Evolutionary conservation across 2,888 invertebrate species (phyloP).

Genomic region (Phalera bucephala): DNA sequence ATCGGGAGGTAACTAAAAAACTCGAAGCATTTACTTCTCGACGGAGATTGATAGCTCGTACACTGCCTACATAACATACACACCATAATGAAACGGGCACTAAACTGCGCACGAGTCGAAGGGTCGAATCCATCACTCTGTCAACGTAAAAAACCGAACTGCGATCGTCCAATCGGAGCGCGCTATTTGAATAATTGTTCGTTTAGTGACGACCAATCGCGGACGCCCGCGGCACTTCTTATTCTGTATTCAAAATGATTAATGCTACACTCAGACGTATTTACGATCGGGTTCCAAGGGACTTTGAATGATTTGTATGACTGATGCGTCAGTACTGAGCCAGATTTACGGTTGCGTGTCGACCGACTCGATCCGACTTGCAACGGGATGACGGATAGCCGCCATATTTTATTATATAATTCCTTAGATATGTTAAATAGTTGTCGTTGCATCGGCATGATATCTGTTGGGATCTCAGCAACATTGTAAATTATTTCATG

Average conservation of each 20-base stretch:
- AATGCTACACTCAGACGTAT: slow-evolving; percentile 67
- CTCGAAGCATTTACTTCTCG: slow-evolving; percentile 44
- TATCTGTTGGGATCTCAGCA: slow-evolving; percentile 12
- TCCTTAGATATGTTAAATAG: slow-evolving; percentile 52
- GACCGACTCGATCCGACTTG: slow-evolving; percentile 45
- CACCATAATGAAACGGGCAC: slow-evolving; percentile 48
- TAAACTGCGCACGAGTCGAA: slow-evolving; percentile 73
- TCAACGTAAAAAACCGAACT: slow-evolving; percentile 70
- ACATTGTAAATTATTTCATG: slow-evolving; percentile 21
- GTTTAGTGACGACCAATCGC: slow-evolving; percentile 69
- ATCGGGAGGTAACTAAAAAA: slow-evolving; percentile 35
- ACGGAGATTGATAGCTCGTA: slow-evolving; percentile 45
- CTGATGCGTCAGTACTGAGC: slow-evolving; percentile 55
- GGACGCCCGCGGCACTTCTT: slow-evolving; percentile 63
- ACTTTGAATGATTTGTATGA: slow-evolving; percentile 77
- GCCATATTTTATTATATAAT: slow-evolving; percentile 55
- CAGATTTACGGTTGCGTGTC: slow-evolving; percentile 73
- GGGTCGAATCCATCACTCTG: slow-evolving; percentile 78
- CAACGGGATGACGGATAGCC: slow-evolving; percentile 55
- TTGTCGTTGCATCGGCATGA: slow-evolving; percentile 19
- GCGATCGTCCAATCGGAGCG: slow-evolving; percentile 61
- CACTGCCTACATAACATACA: slow-evolving; percentile 47
- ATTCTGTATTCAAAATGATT: slow-evolving; percentile 72
- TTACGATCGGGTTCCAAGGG: slow-evolving; percentile 66
- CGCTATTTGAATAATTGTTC: slow-evolving; percentile 80